These are phyloP conservation scores for Ooceraea biroi DNA, from an alignment of 1,140 invertebrate genomes.

Conservation along the genomic window DNA sequence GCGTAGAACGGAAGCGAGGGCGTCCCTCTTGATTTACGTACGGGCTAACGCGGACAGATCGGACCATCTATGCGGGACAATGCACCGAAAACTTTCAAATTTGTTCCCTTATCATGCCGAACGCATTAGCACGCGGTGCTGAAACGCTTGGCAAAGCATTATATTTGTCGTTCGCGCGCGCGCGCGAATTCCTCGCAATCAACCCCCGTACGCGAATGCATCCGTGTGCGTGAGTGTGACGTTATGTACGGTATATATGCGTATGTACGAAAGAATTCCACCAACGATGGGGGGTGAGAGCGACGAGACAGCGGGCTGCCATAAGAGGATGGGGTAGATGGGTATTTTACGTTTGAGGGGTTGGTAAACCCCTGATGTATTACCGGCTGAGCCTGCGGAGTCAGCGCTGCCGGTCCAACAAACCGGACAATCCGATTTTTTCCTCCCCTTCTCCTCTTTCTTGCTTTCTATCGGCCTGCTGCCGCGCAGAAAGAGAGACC, in stretches of 20 bases:
- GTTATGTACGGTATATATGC: not conserved
- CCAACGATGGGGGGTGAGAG: not conserved
- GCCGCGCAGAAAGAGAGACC: conserved; percentile 25
- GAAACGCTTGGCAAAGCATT: not conserved
- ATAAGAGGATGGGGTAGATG: conserved; percentile 58
- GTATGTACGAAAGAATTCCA: conserved; percentile 37
- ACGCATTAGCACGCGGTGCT: not conserved
- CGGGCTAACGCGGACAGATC: conserved; percentile 18
- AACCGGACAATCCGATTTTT: conserved; percentile 78
- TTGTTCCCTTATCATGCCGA: conserved; percentile 24
- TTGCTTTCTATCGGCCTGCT: conserved; percentile 52
- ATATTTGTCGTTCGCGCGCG: conserved; percentile 4
- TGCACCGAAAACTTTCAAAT: conserved; percentile 24
- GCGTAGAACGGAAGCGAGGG: not conserved
- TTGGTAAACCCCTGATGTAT: conserved; percentile 80
- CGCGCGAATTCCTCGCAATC: conserved; percentile 2
- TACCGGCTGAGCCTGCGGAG: conserved; percentile 80
- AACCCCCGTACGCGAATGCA: not conserved
- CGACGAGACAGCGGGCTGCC: conserved; percentile 1
- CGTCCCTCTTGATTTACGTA: conserved; percentile 1
- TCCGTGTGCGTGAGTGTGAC: not conserved
- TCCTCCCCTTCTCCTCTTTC: conserved; percentile 66
- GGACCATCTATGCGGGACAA: conserved; percentile 10
- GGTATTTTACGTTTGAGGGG: conserved; percentile 80
- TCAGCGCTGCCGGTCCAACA: conserved; percentile 80